Evolutionary conservation across 2,113 vertebrate genomes (phyloP), one percentile per base, ranked within the genome.

Genomic region (Delphinapterus leucas): DNA sequence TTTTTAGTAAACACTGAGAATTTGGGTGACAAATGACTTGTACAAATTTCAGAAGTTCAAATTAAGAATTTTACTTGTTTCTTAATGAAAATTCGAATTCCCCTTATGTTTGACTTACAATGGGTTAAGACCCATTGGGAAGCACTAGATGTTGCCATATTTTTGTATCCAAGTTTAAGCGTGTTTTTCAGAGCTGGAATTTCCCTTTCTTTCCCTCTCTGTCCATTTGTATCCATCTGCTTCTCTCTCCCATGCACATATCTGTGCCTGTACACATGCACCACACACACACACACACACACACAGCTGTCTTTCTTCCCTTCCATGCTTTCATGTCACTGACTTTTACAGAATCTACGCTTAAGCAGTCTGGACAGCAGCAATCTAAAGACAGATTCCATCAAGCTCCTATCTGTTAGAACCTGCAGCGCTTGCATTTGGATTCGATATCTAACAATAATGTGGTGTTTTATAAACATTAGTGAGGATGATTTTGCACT

Each of bases 381-480:
- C 98, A 99, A 98, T 98, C 98, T 98, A 93, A 98, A 99, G 99
- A 99, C 99, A 99, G 99, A 99, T 99, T 99, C 98, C 98, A 99
- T 99, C 99, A 99, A 99, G 98, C 99, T 99, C 98, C 98, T 99
- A 99, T 99, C 99, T 99, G 99, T 99, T 99, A 99, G 98, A 99
- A 99, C 98, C 98, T 99, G 99, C 99, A 99, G 99, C 96, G 99
- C 98, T 99, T 99, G 99, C 99, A 99, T 99, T 99, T 99, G 98
- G 98, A 99, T 99, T 99, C 93, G 58, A 99, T 99, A 98, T 98
- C 98, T 98, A 98, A 99, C 99, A 99, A 99, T 99, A 99, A 99
- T 99, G 98, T 98, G 98, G 98, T 99, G 98, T 99, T 99, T 99
- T 99, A 99, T 99, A 99, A 99, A 99, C 99, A 99, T 99, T 99